Percentiles rank a stretch among this genome's conserved stretches.
These are phyloP conservation scores for Rhyacophila evoluta DNA, from an alignment of 2,888 invertebrate genomes.

Conservation along the genomic window DNA sequence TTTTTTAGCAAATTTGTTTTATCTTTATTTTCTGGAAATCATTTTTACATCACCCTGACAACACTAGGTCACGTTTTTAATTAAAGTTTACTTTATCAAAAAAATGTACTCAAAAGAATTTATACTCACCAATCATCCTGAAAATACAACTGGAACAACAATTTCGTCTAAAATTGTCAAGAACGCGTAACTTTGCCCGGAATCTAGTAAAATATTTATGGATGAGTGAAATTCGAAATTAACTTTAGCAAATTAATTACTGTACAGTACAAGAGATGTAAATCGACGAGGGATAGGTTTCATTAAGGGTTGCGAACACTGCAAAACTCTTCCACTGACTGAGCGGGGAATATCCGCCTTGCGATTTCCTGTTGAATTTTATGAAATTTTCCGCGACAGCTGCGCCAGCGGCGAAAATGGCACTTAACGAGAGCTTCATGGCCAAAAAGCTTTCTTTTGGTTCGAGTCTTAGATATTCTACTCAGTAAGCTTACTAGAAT, in stretches of 20 bases:
- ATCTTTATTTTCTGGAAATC: no score
- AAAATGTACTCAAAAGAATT: slow-evolving; percentile 5
- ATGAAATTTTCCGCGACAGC: slow-evolving; percentile 34
- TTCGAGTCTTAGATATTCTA: neutral
- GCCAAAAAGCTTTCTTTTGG: neutral
- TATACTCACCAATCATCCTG: slow-evolving; percentile 46
- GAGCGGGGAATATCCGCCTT: slow-evolving; percentile 47
- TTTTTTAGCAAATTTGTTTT: no score
- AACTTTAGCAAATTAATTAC: slow-evolving; percentile 19
- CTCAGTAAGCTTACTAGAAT: neutral
- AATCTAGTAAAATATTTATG: neutral
- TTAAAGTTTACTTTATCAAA: neutral
- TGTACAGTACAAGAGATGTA: neutral
- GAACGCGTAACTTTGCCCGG: slow-evolving; percentile 9
- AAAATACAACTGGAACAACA: slow-evolving; percentile 10
- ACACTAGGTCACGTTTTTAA: slow-evolving; percentile 16
- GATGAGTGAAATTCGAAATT: neutral
- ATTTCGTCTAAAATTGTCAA: neutral
- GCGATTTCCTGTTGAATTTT: slow-evolving; percentile 44
- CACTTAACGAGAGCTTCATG: slow-evolving; percentile 18
- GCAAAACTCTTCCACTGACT: slow-evolving; percentile 49
- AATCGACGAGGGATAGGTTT: neutral
- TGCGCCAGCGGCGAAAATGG: slow-evolving; percentile 23
- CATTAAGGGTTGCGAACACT: slow-evolving; percentile 41
- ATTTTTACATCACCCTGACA: neutral